phyloP scores from a whole-genome alignment of 2,888 invertebrate species.

The Sphaerophoria rueppellii region DNA sequence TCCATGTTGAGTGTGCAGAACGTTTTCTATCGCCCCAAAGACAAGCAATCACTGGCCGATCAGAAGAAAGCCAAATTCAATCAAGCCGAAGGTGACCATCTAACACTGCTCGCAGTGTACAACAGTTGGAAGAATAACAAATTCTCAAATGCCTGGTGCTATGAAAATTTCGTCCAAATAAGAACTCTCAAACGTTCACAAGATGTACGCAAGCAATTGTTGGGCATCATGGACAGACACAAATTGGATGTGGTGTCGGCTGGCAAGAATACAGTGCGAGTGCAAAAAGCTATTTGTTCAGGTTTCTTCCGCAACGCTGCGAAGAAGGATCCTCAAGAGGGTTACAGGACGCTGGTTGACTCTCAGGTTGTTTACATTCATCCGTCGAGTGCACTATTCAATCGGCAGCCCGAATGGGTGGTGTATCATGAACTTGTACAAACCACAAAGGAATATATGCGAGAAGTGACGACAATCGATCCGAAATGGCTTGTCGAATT shows the following conservation, averaged over 20 bases:
- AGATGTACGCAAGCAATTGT: conserved; percentile 97
- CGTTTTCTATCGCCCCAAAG: conserved; percentile 97
- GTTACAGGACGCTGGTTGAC: conserved; percentile 98
- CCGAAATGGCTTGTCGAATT: conserved; percentile 99
- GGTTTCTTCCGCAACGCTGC: conserved; percentile 99
- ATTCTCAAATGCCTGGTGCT: conserved; percentile 99
- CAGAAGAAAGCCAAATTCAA: conserved; percentile 99
- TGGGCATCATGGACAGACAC: conserved; percentile 99
- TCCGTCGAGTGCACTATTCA: conserved; percentile 98
- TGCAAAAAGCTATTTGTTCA: conserved; percentile 99
- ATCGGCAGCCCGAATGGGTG: conserved; percentile 99
- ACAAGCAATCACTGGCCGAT: conserved; percentile 98
- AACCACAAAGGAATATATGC: conserved; percentile 99
- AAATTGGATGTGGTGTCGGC: conserved; percentile 98
- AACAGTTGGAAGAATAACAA: conserved; percentile 99
- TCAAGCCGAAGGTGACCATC: conserved; percentile 98
- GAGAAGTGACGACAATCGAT: conserved; percentile 98
- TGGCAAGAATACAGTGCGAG: conserved; percentile 95
- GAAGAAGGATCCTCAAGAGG: conserved; percentile 99
- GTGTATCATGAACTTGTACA: conserved; percentile 99
- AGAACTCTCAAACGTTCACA: conserved; percentile 97
- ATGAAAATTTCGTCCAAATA: conserved; percentile 99
- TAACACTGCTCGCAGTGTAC: conserved; percentile 98
- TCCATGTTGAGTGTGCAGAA: conserved; percentile 99
- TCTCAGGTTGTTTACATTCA: conserved; percentile 99